phyloP scores from a whole-genome alignment of 2,113 vertebrate genomes.

The Peromyscus polionotus region DNA sequence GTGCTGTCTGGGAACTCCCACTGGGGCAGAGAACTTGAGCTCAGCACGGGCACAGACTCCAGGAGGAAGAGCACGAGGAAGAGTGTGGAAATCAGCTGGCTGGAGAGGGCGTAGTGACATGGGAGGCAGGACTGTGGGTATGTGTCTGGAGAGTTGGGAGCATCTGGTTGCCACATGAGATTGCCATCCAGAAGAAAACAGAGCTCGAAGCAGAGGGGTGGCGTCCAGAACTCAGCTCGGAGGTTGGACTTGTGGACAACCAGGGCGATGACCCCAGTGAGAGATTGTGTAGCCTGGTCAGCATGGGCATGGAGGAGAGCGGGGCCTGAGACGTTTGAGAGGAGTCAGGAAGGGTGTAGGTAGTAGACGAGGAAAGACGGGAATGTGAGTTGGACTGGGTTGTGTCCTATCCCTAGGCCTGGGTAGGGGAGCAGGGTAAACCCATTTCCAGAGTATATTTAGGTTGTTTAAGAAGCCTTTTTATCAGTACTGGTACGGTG shows the following conservation, averaged over 20 bases:
- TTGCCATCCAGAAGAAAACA: rapidly evolving
- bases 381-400: rapidly evolving
- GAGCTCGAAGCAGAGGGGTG: background rate
- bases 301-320: background rate
- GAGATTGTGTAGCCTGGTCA: rapidly evolving
- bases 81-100: rapidly evolving
- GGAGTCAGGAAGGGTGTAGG: rapidly evolving
- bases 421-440: no score
- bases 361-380: rapidly evolving
- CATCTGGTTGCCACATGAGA: rapidly evolving
- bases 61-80: rapidly evolving
- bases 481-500: background rate
- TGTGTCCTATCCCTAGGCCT: background rate
- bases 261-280: background rate
- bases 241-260: rapidly evolving
- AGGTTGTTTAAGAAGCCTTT: background rate
- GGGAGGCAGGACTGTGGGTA: rapidly evolving
- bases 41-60: background rate
- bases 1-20: rapidly evolving
- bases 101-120: rapidly evolving
- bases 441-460: rapidly evolving
- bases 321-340: rapidly evolving
- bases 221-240: rapidly evolving
- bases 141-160: background rate
- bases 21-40: rapidly evolving